Conservation (phyloP, 2,888 invertebrate genomes). For the Iphiclides podalirius region DNA sequence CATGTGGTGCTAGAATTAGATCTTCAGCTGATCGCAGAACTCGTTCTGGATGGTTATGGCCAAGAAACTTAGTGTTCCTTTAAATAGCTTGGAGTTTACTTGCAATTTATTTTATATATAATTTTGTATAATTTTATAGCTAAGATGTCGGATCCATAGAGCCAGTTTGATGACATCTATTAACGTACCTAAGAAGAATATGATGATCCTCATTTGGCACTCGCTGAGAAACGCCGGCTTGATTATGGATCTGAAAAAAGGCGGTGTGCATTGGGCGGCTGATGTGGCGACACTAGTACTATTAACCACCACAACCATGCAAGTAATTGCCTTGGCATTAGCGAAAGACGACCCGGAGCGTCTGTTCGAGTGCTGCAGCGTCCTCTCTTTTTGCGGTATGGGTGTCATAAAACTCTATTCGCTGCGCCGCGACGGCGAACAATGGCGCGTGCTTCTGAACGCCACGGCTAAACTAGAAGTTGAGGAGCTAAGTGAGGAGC, state of each 20-base stretch:
- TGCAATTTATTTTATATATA: background rate
- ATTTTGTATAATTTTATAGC: too few relatives aligned
- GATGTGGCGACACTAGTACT: slow-evolving; percentile 40
- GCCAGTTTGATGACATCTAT: background rate
- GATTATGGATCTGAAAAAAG: slow-evolving; percentile 27
- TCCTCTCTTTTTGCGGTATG: slow-evolving; percentile 55
- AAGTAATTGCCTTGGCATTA: slow-evolving; percentile 41
- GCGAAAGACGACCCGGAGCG: slow-evolving; percentile 42
- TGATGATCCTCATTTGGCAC: slow-evolving; percentile 6
- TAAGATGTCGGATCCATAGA: too few relatives aligned
- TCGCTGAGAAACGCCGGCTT: slow-evolving; percentile 37
- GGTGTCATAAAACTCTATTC: slow-evolving; percentile 51
- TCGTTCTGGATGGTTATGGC: too few relatives aligned
- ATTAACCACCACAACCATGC: slow-evolving; percentile 38
- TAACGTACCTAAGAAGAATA: background rate
- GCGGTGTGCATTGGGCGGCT: slow-evolving; percentile 36
- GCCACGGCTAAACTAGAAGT: slow-evolving; percentile 43
- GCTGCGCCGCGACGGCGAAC: slow-evolving; percentile 34
- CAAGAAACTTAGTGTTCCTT: too few relatives aligned
- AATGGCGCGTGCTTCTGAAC: slow-evolving; percentile 45
- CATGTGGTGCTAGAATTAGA: too few relatives aligned
- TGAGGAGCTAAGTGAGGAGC: slow-evolving; percentile 32
- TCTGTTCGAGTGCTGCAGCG: slow-evolving; percentile 56
- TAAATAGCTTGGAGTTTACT: too few relatives aligned
- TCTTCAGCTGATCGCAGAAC: too few relatives aligned